Conservation (phyloP, 2,113 vertebrate genomes). For the Phylloscopus whistleri region DNA sequence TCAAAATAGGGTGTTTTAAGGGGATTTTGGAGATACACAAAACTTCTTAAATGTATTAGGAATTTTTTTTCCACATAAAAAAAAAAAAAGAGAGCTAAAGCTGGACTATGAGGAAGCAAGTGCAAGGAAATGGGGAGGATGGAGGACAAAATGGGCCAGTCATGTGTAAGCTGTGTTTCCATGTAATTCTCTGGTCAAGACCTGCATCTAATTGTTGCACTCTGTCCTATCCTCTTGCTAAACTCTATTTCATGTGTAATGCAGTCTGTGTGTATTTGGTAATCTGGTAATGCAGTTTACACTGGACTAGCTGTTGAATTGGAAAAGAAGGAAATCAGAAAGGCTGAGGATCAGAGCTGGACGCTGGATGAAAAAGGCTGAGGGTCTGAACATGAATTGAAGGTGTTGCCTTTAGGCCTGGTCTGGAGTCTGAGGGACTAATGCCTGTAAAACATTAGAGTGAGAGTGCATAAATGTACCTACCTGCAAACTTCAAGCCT, state of each 20-base stretch:
- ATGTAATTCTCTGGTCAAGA: not conserved
- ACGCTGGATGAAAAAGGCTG: not conserved
- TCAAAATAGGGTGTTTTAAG: not conserved
- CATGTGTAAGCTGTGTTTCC: not conserved
- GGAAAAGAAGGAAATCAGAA: not conserved
- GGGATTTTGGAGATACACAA: not conserved
- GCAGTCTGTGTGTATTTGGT: not conserved
- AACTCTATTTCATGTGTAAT: not conserved
- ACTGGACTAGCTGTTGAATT: not conserved
- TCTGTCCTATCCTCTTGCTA: not conserved
- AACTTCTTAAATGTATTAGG: not conserved
- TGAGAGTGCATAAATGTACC: accelerated
- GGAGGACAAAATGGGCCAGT: not conserved
- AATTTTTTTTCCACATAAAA: not conserved
- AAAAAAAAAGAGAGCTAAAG: not conserved
- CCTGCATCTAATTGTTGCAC: not conserved
- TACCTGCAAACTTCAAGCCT: not conserved
- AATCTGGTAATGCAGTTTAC: not conserved
- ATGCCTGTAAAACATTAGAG: not conserved
- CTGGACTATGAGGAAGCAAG: not conserved
- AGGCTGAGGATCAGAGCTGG: not conserved
- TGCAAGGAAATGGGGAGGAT: accelerated
- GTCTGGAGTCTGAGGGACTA: not conserved
- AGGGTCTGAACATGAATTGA: not conserved
- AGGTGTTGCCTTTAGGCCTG: not conserved